These are phyloP conservation scores for Hanleya hanleyi DNA, from an alignment of 2,888 invertebrate genomes.

Conservation along the genomic window DNA sequence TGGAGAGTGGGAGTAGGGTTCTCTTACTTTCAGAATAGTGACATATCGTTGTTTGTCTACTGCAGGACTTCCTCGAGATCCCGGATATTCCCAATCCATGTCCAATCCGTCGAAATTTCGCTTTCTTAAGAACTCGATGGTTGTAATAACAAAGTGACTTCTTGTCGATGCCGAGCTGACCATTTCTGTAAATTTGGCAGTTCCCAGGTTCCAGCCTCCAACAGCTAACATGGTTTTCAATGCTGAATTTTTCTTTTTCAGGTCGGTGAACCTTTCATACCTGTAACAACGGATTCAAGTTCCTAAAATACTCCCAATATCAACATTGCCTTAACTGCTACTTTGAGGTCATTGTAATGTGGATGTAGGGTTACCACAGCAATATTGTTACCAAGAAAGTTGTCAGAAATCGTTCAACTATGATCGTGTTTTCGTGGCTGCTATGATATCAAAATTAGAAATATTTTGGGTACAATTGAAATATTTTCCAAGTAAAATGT, in stretches of 20 bases:
- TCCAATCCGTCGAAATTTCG: conserved; percentile 88
- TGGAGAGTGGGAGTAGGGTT: too few species aligned
- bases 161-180: conserved; percentile 47
- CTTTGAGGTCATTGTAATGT: too few species aligned
- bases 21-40: conserved; percentile 51
- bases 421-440: too few species aligned
- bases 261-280: conserved; percentile 83
- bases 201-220: conserved; percentile 96
- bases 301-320: too few species aligned
- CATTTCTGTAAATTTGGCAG: conserved; percentile 75
- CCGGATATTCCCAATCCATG: conserved; percentile 94
- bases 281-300: too few species aligned
- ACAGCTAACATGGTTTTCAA: conserved; percentile 88
- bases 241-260: conserved; percentile 79
- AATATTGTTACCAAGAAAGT: too few species aligned
- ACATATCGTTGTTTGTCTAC: conserved; percentile 59
- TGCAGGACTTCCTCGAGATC: conserved; percentile 63
- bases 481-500: too few species aligned
- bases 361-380: too few species aligned
- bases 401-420: too few species aligned
- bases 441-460: too few species aligned
- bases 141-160: conserved; percentile 49
- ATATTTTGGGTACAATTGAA: too few species aligned
- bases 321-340: too few species aligned
- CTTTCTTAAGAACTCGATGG: conserved; percentile 53